These are phyloP conservation scores for Crocallis elinguaria DNA, from an alignment of 2,888 invertebrate species.

Conservation along the genomic window DNA sequence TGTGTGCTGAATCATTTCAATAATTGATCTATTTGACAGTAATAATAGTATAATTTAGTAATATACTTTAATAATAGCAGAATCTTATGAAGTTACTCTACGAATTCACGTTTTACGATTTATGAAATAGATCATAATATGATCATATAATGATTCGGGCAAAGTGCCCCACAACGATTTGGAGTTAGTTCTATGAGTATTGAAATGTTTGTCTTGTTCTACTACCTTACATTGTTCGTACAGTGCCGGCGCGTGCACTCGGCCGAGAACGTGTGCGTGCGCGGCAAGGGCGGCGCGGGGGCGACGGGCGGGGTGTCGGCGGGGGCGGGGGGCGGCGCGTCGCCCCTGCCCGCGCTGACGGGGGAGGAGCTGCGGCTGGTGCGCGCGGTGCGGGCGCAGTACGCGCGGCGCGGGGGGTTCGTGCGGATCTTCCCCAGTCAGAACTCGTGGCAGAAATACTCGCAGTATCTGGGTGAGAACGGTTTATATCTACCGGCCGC, in stretches of 20 bases:
- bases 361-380: constrained; percentile 92
- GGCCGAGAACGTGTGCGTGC: constrained; percentile 86
- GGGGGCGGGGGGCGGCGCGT: constrained; percentile 76
- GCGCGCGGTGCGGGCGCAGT: constrained; percentile 90
- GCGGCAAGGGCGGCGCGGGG: constrained; percentile 52
- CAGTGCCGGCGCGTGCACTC: constrained; percentile 90
- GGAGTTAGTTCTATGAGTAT: too few species aligned
- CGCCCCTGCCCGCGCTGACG: constrained; percentile 74
- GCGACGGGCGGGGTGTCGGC: constrained; percentile 51
- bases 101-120: too few species aligned
- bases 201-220: too few species aligned
- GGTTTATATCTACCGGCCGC: neutral
- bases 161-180: neutral
- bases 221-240: neutral
- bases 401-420: constrained; percentile 93
- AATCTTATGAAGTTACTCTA: too few species aligned
- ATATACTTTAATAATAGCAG: too few species aligned
- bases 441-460: constrained; percentile 94
- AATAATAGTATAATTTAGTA: too few species aligned
- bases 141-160: too few species aligned
- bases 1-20: too few species aligned
- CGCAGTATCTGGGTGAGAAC: constrained; percentile 88
- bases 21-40: too few species aligned
- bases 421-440: constrained; percentile 95
- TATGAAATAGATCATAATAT: too few species aligned